Percentiles rank a stretch among this genome's conserved stretches.
Conservation (phyloP, 2,113 vertebrate genomes). For the Capricornis sumatraensis region DNA sequence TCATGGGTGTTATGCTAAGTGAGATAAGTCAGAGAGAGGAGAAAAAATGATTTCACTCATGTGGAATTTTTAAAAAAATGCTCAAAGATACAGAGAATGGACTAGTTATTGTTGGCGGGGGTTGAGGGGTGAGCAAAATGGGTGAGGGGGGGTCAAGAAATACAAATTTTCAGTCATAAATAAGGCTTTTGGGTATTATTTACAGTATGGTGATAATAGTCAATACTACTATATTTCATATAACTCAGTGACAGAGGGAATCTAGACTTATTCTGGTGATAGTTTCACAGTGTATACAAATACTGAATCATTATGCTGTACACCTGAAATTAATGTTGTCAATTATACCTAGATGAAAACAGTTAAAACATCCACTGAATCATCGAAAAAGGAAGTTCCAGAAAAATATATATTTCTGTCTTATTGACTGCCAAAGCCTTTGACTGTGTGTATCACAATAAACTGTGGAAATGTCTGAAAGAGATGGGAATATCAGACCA, state of each 20-base stretch:
- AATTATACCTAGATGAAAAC: neutral
- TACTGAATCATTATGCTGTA: neutral
- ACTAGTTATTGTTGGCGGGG: neutral
- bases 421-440: neutral
- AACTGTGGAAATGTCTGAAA: neutral
- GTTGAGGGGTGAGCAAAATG: neutral
- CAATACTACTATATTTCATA: neutral
- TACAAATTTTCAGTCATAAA: neutral
- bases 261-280: neutral
- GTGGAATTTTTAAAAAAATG: neutral
- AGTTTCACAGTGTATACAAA: neutral
- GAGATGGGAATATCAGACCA: neutral
- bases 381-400: neutral
- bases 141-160: neutral
- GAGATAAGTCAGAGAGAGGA: neutral
- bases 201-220: neutral
- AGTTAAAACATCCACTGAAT: neutral
- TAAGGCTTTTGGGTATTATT: neutral
- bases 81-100: neutral
- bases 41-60: neutral
- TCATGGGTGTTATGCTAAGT: neutral
- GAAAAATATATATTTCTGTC: neutral
- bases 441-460: neutral
- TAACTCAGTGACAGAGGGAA: neutral
- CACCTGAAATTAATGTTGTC: neutral